Evolutionary conservation across 2,888 invertebrate genomes (phyloP), one percentile per base, ranked within the genome.

Genomic region (Clanis bilineata): DNA sequence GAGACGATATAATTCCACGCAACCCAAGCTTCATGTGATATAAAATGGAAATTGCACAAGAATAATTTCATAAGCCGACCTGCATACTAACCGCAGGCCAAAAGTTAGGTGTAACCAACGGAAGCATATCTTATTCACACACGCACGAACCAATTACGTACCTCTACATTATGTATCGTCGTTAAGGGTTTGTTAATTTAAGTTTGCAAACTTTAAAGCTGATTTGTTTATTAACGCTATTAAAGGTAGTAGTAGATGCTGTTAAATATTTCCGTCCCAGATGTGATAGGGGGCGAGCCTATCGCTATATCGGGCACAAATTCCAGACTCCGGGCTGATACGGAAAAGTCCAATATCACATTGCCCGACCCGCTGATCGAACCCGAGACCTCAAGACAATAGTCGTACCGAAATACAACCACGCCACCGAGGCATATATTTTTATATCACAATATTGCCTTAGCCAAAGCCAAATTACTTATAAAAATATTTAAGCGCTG

Each of bases 61-160:
- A 68, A 73, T 73, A 72, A 73, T 76, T 76, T 74, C 70, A 74
- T 67, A 71, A 72, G 65, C 69, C 56, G 51, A 65, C 67, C 63
- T 55, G 62, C 65, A 56, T 57, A 58, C 61, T 39, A 66, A 72
- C 77, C 77, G 58, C 77, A 72, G 56, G 66, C 74, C 65, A 63
- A 62, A 72, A 80, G 74, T 62, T 74, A 67, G 32, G 18, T 23
- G 62, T 64, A 70, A 66, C 68, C 68, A 64, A 63, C 74, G 75
- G 72, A 77, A 69, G 62, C 71, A 81, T 83, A 71, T 75, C 74
- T 80, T 82, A 85, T 83, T 82, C 77, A 80, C 74, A 76, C 74
- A 77, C 77, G 74, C 74, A 80, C 73, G 64, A 82, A 82, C 84
- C 82, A 82, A 84, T 83, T 85, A 82, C 67, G 61, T 62, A 55